Conservation (phyloP, 2,797 vertebrate genomes). For the Triplophysa bombifrons region DNA sequence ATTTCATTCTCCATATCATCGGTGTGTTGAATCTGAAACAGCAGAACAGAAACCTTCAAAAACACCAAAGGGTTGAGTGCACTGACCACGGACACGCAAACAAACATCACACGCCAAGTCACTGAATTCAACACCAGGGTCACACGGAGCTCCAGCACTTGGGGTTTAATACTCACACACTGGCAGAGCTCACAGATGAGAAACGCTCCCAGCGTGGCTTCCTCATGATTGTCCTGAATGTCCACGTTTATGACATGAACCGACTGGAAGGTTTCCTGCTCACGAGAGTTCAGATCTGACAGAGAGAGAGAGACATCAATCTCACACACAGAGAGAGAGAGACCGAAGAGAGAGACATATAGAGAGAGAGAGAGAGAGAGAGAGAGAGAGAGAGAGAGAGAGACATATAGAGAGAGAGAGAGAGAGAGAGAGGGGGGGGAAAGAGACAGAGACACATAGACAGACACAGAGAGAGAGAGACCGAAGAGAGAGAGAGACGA, state of each 20-base stretch:
- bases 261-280: slow-evolving; percentile 94
- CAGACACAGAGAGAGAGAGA: no score
- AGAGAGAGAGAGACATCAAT: background rate
- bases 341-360: background rate
- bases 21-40: slow-evolving; percentile 91
- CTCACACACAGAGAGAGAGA: background rate
- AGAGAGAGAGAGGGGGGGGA: no score
- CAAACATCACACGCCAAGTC: background rate
- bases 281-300: slow-evolving; percentile 91
- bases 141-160: background rate
- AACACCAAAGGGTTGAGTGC: background rate
- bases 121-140: no score
- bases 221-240: slow-evolving; percentile 98
- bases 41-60: background rate
- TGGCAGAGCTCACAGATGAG: slow-evolving; percentile 99
- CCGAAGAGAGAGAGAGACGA: background rate
- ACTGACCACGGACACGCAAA: background rate
- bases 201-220: slow-evolving; percentile 97
- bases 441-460: no score
- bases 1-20: slow-evolving; percentile 99
- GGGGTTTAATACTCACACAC: slow-evolving; percentile 86
- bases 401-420: no score
- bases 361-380: no score
- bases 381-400: no score
- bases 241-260: slow-evolving; percentile 99